Evolutionary conservation across 2,888 invertebrate species (phyloP).

Genomic region (Laothoe populi): DNA sequence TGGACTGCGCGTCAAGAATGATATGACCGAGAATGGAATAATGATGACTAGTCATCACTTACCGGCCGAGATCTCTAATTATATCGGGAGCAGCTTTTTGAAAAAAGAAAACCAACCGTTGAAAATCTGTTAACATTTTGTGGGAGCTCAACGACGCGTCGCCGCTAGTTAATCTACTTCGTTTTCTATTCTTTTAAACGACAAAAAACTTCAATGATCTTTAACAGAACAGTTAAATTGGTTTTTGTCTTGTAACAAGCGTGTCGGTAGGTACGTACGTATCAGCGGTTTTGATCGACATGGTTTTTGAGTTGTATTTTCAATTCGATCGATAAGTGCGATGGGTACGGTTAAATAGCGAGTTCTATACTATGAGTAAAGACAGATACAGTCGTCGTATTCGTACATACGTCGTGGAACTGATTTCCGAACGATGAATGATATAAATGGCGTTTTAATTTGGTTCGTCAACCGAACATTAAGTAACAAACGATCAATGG

Average conservation of each 20-base stretch:
- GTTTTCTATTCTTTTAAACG: slow-evolving; percentile 59
- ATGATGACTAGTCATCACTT: slow-evolving; percentile 78
- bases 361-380: slow-evolving; percentile 24
- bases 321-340: slow-evolving; percentile 50
- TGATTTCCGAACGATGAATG: slow-evolving; percentile 27
- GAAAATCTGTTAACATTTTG: slow-evolving; percentile 77
- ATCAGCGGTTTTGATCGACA: slow-evolving; percentile 58
- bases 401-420: slow-evolving; percentile 23
- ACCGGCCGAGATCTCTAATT: slow-evolving; percentile 73
- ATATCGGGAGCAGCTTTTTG: slow-evolving; percentile 66
- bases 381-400: slow-evolving; percentile 5
- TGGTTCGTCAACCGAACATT: slow-evolving; percentile 46
- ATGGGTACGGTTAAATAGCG: slow-evolving; percentile 41
- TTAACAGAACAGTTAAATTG: slow-evolving; percentile 71
- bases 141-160: slow-evolving; percentile 69
- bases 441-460: slow-evolving; percentile 54
- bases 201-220: slow-evolving; percentile 74
- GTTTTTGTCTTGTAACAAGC: slow-evolving; percentile 67
- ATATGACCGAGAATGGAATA: slow-evolving; percentile 66
- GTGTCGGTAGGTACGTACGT: slow-evolving; percentile 45
- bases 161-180: slow-evolving; percentile 63
- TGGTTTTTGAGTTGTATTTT: slow-evolving; percentile 39
- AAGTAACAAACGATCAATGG: slow-evolving; percentile 53
- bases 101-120: slow-evolving; percentile 76
- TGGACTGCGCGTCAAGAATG: slow-evolving; percentile 59